A percentile compares a stretch with the other conserved stretches of the same genome.
Conservation (phyloP, 2,797 vertebrate genomes). For the Enteromius anoplus region DNA sequence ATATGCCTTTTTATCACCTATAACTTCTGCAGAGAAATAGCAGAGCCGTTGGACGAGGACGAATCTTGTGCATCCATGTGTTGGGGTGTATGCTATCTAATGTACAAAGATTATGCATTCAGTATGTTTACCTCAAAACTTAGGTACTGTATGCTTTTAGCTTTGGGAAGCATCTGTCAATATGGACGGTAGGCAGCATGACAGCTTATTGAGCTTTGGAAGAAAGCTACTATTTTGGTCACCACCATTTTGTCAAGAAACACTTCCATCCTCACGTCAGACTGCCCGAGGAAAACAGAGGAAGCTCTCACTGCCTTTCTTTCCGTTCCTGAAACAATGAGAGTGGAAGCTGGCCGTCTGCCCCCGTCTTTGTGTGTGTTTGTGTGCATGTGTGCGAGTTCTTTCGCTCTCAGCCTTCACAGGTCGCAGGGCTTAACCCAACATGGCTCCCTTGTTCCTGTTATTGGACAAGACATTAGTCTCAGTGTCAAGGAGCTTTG, state of each 20-base stretch:
- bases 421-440: constrained; percentile 40
- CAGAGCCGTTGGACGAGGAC: not conserved
- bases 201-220: not conserved
- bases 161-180: not conserved
- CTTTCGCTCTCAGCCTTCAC: constrained; percentile 74
- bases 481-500: constrained; percentile 31
- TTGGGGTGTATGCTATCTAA: too few relatives aligned
- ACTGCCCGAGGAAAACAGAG: constrained; percentile 47
- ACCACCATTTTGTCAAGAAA: constrained; percentile 46
- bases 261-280: constrained; percentile 38
- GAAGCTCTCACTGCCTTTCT: constrained; percentile 50
- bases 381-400: constrained; percentile 61
- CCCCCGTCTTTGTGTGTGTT: constrained; percentile 51
- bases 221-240: constrained; percentile 21
- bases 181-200: not conserved
- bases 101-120: not conserved
- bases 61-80: not conserved
- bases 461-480: constrained; percentile 48
- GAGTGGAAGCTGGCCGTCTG: constrained; percentile 43
- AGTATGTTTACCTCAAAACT: not conserved
- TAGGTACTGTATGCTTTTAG: not conserved
- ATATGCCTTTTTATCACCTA: not conserved
- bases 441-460: constrained; percentile 43
- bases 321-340: constrained; percentile 58
- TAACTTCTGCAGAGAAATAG: not conserved